Evolutionary conservation across 2,888 invertebrate genomes (phyloP), one percentile per base, ranked within the genome.

Genomic region (Mylabris sibirica): DNA sequence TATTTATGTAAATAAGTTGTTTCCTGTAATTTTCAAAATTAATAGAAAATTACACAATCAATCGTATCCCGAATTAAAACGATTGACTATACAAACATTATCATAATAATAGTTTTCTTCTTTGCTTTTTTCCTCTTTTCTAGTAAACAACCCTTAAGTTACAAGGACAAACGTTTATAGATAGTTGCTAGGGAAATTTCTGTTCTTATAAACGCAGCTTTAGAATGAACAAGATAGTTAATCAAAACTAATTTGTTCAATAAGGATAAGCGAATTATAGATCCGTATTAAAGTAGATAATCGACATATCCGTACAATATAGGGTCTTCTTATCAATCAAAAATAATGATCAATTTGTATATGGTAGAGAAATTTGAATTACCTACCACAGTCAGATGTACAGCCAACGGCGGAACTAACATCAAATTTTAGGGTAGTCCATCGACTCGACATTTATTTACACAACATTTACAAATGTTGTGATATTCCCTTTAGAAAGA

Each of bases 281-380:
- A 9, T 63, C 49, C 49, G 22, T 34, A 63, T 35, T 69, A 53
- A 66, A 66, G 63, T 66, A 64, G 64, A 69, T 65, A 60, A 68
- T 64, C 59, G 64, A 63, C 63, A 65, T 26, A 4, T 57, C 17
- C 24, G 22, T 22, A 14, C 24, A 9, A 24, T 1, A 12, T 57
- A 11, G 24, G 57, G 24, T 57, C 1, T 5, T 22, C 11, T 44
- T 24, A 57, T 24, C 22, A 57, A 57, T 24, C 12, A 57, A 24
- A 20, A 22, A 57, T 24, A 57, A 57, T 14, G 1, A 22, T 53
- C 17, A 3, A 17, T n/a, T 44, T 17, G 3, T 38, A n/a, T n/a
- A n/a, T n/a, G n/a, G 14, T 14, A 38, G 12, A 38, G 4, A 30
- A 30, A 30, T 30, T 30, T 30, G 30, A n/a, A n/a, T n/a, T n/a